These are phyloP conservation scores for Cavia aperea DNA, from an alignment of 2,113 vertebrate genomes.

Conservation along the genomic window DNA sequence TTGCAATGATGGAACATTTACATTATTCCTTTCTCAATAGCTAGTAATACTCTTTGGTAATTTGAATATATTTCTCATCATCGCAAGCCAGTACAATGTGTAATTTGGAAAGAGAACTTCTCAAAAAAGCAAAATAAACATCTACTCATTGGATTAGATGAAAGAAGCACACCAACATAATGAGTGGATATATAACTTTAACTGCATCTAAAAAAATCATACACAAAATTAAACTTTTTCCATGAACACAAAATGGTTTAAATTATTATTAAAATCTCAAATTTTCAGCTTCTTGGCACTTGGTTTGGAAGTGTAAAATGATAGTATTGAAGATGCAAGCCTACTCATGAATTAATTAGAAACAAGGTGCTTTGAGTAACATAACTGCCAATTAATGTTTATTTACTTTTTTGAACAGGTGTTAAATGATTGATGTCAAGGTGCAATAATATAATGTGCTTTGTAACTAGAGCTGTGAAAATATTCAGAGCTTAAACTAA, in stretches of 20 bases:
- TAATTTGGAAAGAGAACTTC: conserved; percentile 12
- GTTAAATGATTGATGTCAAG: conserved; percentile 56
- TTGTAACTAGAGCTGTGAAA: conserved; percentile 36
- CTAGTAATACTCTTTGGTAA: conserved; percentile 37
- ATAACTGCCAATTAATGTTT: conserved; percentile 53
- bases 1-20: not conserved
- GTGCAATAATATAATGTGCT: not conserved
- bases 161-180: not conserved
- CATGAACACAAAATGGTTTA: not conserved
- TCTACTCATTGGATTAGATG: not conserved
- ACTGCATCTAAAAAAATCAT: not conserved
- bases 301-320: not conserved
- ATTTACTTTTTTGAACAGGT: conserved; percentile 60
- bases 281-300: not conserved
- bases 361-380: conserved; percentile 27
- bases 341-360: conserved; percentile 39
- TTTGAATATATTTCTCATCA: not conserved
- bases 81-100: not conserved
- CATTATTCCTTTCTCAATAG: not conserved
- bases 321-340: not conserved
- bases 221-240: not conserved
- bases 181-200: not conserved
- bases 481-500: conserved; percentile 29
- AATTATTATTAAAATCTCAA: not conserved
- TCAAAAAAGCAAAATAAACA: conserved; percentile 10